Evolutionary conservation across 2,888 invertebrate genomes (phyloP).

Genomic region (Trimorus sp.): DNA sequence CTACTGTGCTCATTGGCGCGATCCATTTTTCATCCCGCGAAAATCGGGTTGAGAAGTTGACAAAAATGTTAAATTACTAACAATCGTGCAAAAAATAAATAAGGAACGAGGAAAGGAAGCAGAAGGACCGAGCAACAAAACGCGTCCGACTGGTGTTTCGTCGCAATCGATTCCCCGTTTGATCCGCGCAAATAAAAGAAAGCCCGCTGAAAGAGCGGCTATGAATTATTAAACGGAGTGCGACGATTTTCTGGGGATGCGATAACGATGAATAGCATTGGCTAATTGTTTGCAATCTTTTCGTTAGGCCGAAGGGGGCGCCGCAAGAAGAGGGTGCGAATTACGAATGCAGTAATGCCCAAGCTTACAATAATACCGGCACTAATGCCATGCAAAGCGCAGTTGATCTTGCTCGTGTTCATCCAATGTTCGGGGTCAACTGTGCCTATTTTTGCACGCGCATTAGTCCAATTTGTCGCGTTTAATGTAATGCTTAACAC

Average conservation of each 20-base stretch:
- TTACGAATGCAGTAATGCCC: constrained; percentile 77
- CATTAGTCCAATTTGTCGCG: too few species aligned
- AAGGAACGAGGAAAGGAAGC: background rate
- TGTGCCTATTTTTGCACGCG: background rate
- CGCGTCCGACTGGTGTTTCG: constrained; percentile 21
- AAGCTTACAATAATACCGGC: constrained; percentile 79
- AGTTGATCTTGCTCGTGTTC: constrained; percentile 32
- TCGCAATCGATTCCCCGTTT: constrained; percentile 39
- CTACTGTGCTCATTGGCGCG: constrained; percentile 1
- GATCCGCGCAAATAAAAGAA: constrained; percentile 49
- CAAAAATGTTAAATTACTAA: too few species aligned
- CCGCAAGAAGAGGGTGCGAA: constrained; percentile 70
- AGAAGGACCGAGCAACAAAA: constrained; percentile 5
- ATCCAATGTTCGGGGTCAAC: constrained; percentile 24
- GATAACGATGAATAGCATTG: constrained; percentile 69
- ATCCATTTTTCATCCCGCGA: too few species aligned
- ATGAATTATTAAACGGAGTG: constrained; percentile 54
- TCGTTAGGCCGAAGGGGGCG: constrained; percentile 54
- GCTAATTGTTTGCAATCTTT: constrained; percentile 70
- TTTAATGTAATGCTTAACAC: too few species aligned
- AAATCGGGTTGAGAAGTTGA: too few species aligned
- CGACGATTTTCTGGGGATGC: constrained; percentile 46
- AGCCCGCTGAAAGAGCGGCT: constrained; percentile 30
- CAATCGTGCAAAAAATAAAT: too few species aligned
- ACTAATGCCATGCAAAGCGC: constrained; percentile 78